Evolutionary conservation across 2,113 vertebrate species (phyloP), one percentile per base, ranked within the genome.

Genomic region (Tricholaema leucomelas): DNA sequence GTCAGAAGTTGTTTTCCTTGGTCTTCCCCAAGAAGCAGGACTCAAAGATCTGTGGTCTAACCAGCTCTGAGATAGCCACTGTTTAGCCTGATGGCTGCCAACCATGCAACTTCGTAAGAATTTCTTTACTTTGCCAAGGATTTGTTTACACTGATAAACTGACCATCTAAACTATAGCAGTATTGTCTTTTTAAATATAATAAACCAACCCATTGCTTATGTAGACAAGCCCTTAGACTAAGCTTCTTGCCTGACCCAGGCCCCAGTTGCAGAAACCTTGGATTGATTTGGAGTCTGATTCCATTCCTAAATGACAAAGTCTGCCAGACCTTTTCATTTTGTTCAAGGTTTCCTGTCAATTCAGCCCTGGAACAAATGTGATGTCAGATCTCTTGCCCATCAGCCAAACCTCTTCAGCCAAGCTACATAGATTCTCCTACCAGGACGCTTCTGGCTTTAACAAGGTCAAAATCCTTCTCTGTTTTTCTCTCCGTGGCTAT

Each of bases 321-420:
- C 36, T 93, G 77, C 77, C 93, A 94, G 75, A 76, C 6, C 3
- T 85, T 80, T 94, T 63, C 66, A 80, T 85, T 94, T 88, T 48
- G 13, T 58, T 72, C 19, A 5, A 58, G 80, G 35, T 71, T 94
- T 86, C 74, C 38, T 88, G 73, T 74, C 66, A 70, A 81, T 84
- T 88, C 55, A 81, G 36, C 8, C 1, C 52, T 88, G 78, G 84
- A 95, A 40, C 50, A 44, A 46, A 12, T 87, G 66, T 88, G 71
- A 92, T 90, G 85, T 31, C 31, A 85, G 59, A 87, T 46, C 63
- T 76, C 73, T 88, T 87, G 71, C 85, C 85, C 23, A 60, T 46
- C 81, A 95, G 70, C 80, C 80, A 87, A 86, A 66, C 52, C n/a
- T 50, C 48, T 58, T 28, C 67, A 93, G 80, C 83, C 90, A 87